phyloP scores from a whole-genome alignment of 1,140 invertebrate species.

The Meteorus sp. region DNA sequence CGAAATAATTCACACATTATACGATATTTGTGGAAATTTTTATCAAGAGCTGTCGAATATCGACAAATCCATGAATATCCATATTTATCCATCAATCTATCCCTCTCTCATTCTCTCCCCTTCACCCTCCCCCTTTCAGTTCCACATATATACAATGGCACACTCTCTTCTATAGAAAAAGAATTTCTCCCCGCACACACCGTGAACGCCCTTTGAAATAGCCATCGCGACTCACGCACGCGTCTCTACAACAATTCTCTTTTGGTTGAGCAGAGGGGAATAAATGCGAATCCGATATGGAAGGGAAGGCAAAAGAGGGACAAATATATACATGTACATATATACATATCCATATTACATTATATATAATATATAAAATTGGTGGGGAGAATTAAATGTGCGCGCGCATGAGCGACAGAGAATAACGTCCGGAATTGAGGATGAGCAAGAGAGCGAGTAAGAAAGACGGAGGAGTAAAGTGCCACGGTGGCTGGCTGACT shows the following conservation, averaged over 20 bases:
- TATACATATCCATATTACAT: no score
- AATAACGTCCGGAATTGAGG: constrained; percentile 2
- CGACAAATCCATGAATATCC: no score
- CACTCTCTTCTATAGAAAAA: constrained; percentile 7
- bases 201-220: constrained; percentile 37
- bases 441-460: constrained; percentile 11
- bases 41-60: no score
- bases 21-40: no score
- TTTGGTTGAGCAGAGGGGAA: background rate
- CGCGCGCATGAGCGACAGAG: constrained; percentile 5
- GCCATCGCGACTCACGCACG: constrained; percentile 27
- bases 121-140: background rate
- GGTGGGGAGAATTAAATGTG: no score
- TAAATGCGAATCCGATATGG: background rate
- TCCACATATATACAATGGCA: constrained; percentile 10
- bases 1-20: no score
- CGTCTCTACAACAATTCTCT: constrained; percentile 12
- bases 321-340: no score
- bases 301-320: background rate
- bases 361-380: no score
- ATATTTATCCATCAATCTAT: background rate
- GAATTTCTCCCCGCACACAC: constrained; percentile 16
- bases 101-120: no score
- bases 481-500: constrained; percentile 49
- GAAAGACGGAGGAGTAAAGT: constrained; percentile 39